Percentiles rank a stretch among this genome's conserved stretches.
These are phyloP conservation scores for Syngnathus scovelli DNA, from an alignment of 2,113 vertebrate genomes.

Conservation along the genomic window DNA sequence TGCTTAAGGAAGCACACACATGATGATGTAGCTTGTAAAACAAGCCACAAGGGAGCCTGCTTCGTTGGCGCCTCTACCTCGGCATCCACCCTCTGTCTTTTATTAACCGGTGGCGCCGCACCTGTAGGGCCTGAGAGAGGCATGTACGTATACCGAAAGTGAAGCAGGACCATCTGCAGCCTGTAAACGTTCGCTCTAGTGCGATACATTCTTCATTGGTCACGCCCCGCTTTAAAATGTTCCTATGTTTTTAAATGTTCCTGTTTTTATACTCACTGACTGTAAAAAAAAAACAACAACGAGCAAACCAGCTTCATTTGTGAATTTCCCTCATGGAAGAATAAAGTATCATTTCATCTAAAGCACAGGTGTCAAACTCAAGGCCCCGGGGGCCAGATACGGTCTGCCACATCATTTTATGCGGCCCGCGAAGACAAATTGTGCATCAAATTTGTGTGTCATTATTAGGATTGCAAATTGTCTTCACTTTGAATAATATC, in stretches of 20 bases:
- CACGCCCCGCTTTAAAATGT: slow-evolving; percentile 51
- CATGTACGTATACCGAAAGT: slow-evolving; percentile 37
- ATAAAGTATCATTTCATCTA: not conserved
- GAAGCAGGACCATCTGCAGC: slow-evolving; percentile 57
- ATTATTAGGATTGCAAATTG: too few relatives aligned
- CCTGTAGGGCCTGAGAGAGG: slow-evolving; percentile 53
- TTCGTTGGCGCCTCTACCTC: slow-evolving; percentile 14
- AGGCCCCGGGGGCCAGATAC: too few relatives aligned
- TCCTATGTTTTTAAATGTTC: slow-evolving; percentile 28
- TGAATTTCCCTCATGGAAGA: slow-evolving; percentile 32
- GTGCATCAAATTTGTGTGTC: too few relatives aligned
- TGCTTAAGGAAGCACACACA: slow-evolving; percentile 14
- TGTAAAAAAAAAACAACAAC: slow-evolving; percentile 41
- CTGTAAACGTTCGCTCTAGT: slow-evolving; percentile 56
- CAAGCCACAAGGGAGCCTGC: slow-evolving; percentile 29
- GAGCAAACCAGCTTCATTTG: slow-evolving; percentile 53
- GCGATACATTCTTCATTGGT: slow-evolving; percentile 63
- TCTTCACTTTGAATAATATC: too few relatives aligned
- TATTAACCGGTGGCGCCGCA: slow-evolving; percentile 55
- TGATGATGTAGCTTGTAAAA: slow-evolving; percentile 21
- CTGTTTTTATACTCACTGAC: slow-evolving; percentile 42
- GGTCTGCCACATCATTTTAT: too few relatives aligned
- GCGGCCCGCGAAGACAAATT: too few relatives aligned
- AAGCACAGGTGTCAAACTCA: too few relatives aligned
- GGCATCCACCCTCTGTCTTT: slow-evolving; percentile 48